Percentiles rank a stretch among this genome's conserved stretches.
Evolutionary conservation across 2,888 invertebrate genomes (phyloP).

Genomic region (Glyphotaelius pellucidus): DNA sequence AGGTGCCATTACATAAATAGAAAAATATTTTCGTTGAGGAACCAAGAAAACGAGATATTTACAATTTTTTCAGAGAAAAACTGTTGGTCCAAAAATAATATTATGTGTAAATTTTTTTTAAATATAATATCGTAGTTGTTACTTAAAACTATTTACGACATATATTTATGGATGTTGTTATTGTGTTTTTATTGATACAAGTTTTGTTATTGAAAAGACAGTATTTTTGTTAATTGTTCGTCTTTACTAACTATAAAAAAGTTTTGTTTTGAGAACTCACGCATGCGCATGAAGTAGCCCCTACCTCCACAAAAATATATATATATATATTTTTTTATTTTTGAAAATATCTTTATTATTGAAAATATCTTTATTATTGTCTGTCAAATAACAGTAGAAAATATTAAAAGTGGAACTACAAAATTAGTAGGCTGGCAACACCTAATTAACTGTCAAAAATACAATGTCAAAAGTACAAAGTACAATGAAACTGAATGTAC

Average conservation of each 20-base stretch:
- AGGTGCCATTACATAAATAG: not conserved
- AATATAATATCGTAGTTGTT: not conserved
- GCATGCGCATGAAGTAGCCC: not conserved
- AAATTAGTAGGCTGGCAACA: too few species aligned
- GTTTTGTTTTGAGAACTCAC: not conserved
- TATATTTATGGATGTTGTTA: not conserved
- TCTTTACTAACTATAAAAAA: not conserved
- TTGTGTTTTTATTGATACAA: not conserved
- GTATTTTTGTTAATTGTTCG: not conserved
- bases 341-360: too few species aligned
- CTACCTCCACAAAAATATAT: not conserved
- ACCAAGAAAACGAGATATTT: not conserved
- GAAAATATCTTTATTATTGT: too few species aligned
- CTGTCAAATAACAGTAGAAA: too few species aligned
- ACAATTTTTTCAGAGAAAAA: too few species aligned
- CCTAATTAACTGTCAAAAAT: too few species aligned
- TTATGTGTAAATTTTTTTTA: not conserved
- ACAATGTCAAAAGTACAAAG: too few species aligned
- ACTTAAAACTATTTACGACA: not conserved
- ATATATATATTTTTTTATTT: too few species aligned
- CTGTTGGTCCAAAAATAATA: too few species aligned
- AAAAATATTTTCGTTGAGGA: not conserved
- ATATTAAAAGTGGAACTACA: too few species aligned
- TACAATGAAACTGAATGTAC: too few species aligned
- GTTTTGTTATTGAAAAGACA: not conserved